These are phyloP conservation scores for Micrasema longulum DNA, from an alignment of 1,140 invertebrate species.

Conservation along the genomic window DNA sequence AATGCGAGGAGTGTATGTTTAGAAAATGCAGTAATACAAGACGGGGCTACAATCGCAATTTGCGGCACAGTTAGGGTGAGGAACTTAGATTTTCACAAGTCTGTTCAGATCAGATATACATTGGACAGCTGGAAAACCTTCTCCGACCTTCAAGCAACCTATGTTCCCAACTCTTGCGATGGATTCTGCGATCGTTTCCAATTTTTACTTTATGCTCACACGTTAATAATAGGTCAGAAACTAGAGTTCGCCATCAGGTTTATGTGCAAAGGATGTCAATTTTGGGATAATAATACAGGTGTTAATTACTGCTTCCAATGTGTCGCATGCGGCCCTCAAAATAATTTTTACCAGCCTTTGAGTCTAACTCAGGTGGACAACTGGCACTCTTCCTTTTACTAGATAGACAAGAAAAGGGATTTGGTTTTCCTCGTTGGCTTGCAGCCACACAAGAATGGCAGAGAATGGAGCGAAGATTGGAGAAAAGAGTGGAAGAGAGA, in stretches of 20 bases:
- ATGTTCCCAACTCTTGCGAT: conserved; percentile 90
- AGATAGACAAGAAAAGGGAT: conserved; percentile 48
- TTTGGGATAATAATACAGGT: conserved; percentile 92
- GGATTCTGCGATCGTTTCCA: conserved; percentile 92
- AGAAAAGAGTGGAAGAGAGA: conserved; percentile 10
- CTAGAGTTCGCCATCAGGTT: conserved; percentile 88
- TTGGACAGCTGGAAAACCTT: conserved; percentile 88
- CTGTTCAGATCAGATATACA: conserved; percentile 87
- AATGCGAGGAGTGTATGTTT: conserved; percentile 81
- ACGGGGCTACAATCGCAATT: conserved; percentile 80
- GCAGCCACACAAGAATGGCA: no score
- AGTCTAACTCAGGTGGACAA: conserved; percentile 60
- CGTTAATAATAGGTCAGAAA: conserved; percentile 77
- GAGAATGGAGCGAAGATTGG: no score
- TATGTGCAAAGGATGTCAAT: conserved; percentile 83
- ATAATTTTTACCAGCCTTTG: conserved; percentile 52
- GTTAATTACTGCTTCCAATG: conserved; percentile 89
- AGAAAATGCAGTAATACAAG: conserved; percentile 84
- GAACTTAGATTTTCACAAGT: conserved; percentile 93
- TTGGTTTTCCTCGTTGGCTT: no score
- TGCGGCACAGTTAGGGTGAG: conserved; percentile 87
- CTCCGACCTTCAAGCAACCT: conserved; percentile 84
- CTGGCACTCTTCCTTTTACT: conserved; percentile 67
- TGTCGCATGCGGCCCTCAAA: conserved; percentile 67
- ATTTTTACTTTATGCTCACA: conserved; percentile 80